Conservation (phyloP, 2,797 vertebrate species). For the Sebastes diploproa region DNA sequence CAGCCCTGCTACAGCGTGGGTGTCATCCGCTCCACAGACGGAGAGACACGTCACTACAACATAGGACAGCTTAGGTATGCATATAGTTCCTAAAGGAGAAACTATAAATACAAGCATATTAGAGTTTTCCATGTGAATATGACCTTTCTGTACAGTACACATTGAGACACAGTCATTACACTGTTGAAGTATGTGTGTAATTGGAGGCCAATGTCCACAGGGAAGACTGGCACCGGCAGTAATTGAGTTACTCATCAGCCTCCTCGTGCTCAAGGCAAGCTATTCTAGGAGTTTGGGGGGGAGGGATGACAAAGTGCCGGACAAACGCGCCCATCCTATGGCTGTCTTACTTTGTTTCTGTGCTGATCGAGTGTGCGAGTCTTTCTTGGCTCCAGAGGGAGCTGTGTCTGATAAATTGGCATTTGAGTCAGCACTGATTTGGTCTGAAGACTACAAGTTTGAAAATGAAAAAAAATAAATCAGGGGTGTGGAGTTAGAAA, state of each 20-base stretch:
- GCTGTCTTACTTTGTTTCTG: constrained; percentile 24
- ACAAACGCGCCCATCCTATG: constrained; percentile 3
- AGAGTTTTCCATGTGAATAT: background rate
- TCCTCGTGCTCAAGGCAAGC: constrained; percentile 28
- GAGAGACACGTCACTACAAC: constrained; percentile 92
- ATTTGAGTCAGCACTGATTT: too few relatives aligned
- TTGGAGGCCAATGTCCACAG: constrained; percentile 56
- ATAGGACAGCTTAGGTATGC: constrained; percentile 90
- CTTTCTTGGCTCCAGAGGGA: too few relatives aligned
- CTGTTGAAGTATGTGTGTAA: constrained; percentile 53
- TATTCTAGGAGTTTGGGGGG: constrained; percentile 34
- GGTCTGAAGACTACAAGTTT: too few relatives aligned
- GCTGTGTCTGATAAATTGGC: too few relatives aligned
- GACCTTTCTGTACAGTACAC: background rate
- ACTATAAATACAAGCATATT: background rate
- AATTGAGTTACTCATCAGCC: constrained; percentile 62
- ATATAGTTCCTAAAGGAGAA: background rate
- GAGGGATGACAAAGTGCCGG: constrained; percentile 21
- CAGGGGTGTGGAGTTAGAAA: too few relatives aligned
- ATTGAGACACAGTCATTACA: constrained; percentile 20
- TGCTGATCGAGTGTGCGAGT: background rate
- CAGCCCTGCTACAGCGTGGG: constrained; percentile 90
- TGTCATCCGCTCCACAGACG: constrained; percentile 92
- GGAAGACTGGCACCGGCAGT: constrained; percentile 48
- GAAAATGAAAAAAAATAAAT: too few relatives aligned